Evolutionary conservation across 1,140 invertebrate species (phyloP).

Genomic region (Diachasma alloeum): DNA sequence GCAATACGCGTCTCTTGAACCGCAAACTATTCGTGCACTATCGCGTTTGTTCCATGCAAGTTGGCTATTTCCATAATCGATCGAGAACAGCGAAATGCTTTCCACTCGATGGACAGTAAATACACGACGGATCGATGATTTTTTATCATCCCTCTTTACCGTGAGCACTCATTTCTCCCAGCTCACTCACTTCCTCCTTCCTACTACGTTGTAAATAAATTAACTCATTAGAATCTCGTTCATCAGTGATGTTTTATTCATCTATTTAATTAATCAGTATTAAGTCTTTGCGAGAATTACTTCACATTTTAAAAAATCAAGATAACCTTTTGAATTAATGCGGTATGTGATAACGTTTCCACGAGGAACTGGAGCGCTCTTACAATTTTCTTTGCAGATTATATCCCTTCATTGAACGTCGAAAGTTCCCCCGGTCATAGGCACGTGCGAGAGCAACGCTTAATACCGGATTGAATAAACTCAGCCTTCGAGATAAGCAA

Average conservation of each 20-base stretch:
- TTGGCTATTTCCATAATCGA: conserved; percentile 39
- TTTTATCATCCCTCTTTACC: neutral
- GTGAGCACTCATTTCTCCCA: neutral
- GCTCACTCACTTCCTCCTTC: neutral
- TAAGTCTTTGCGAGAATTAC: neutral
- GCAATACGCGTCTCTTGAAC: conserved; percentile 13
- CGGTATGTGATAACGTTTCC: neutral
- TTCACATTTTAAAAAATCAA: neutral
- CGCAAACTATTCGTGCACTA: conserved; percentile 26
- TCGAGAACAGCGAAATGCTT: conserved; percentile 32
- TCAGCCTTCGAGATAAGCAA: conserved; percentile 7
- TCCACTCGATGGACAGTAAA: conserved; percentile 29
- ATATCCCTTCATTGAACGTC: neutral
- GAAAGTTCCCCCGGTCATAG: conserved; percentile 6
- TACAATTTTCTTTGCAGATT: neutral
- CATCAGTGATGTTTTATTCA: neutral
- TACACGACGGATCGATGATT: neutral
- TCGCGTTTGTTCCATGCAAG: conserved; percentile 9
- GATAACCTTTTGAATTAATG: neutral
- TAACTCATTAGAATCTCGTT: neutral
- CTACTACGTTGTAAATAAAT: neutral
- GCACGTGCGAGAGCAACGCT: conserved; percentile 2
- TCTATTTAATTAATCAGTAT: neutral
- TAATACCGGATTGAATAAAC: conserved; percentile 14
- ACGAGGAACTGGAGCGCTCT: neutral